phyloP scores from a whole-genome alignment of 1,140 invertebrate genomes.

The Sarcophaga bullata region DNA sequence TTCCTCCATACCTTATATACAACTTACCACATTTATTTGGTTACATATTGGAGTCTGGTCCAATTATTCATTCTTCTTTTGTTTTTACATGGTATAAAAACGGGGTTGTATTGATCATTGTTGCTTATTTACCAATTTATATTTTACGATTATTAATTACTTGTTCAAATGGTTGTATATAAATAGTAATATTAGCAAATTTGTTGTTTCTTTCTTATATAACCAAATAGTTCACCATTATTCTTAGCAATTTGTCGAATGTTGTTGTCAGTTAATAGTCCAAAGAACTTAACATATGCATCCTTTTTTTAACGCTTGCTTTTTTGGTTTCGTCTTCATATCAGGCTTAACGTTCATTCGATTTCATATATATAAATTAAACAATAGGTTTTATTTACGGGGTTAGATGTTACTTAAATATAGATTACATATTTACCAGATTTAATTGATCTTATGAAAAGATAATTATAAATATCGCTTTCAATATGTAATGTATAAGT shows the following conservation, averaged over 20 bases:
- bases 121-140: slow-evolving; percentile 43
- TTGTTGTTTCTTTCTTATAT: not conserved
- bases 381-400: no score
- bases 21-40: not conserved
- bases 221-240: not conserved
- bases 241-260: not conserved
- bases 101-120: not conserved
- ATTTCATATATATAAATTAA: no score
- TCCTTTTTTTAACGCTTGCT: not conserved
- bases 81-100: not conserved
- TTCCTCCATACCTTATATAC: not conserved
- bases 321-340: no score
- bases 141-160: slow-evolving; percentile 62
- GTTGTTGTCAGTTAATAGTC: not conserved
- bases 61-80: not conserved
- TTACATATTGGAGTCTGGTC: slow-evolving; percentile 11
- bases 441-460: no score
- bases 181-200: not conserved
- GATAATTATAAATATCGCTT: slow-evolving; percentile 36
- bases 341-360: not conserved
- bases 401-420: no score
- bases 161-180: slow-evolving; percentile 49
- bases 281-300: not conserved
- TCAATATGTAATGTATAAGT: slow-evolving; percentile 37
- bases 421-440: no score